These are phyloP conservation scores for Palythoa grandis DNA, from an alignment of 92 coral and sea anemone genomes.

Conservation along the genomic window DNA sequence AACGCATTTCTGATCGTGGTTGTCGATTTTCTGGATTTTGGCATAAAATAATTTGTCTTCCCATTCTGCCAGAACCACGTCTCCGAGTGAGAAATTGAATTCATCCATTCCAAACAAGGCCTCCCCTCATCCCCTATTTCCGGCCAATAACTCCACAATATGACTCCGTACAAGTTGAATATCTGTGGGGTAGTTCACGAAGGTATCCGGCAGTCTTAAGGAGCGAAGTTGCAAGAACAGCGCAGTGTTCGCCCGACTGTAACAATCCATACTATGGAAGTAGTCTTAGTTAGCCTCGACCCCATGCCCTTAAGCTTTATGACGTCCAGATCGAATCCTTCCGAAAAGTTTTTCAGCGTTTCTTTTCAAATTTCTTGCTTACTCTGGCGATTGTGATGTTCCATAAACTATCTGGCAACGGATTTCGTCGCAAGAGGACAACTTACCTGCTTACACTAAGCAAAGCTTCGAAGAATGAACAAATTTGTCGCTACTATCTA, in stretches of 20 bases:
- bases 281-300: slow-evolving; percentile 83
- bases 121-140: slow-evolving; percentile 70
- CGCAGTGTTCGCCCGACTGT: slow-evolving; percentile 47
- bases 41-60: slow-evolving; percentile 99
- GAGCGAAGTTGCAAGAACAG: slow-evolving; percentile 24
- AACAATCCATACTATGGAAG: slow-evolving; percentile 47
- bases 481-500: slow-evolving; percentile 73
- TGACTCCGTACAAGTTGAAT: slow-evolving; percentile 45
- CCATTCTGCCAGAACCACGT: slow-evolving; percentile 99
- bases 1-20: slow-evolving; percentile 71
- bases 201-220: slow-evolving; percentile 6
- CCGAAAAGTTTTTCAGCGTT: slow-evolving; percentile 61
- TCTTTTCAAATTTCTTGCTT: slow-evolving; percentile 47
- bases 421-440: slow-evolving; percentile 33
- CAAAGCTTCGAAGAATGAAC: slow-evolving; percentile 68
- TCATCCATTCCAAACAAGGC: slow-evolving; percentile 86
- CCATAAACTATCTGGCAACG: slow-evolving; percentile 16
- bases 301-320: slow-evolving; percentile 68
- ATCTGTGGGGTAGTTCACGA: slow-evolving; percentile 46
- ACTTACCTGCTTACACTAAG: slow-evolving; percentile 71
- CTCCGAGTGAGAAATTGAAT: slow-evolving; percentile 88
- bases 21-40: slow-evolving; percentile 96
- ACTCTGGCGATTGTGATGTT: not conserved
- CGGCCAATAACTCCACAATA: slow-evolving; percentile 54
- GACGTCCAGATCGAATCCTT: slow-evolving; percentile 75